A percentile compares a stretch with the other conserved stretches of the same genome.
Conservation (phyloP, 2,888 invertebrate species). For the Gerris lacustris region DNA sequence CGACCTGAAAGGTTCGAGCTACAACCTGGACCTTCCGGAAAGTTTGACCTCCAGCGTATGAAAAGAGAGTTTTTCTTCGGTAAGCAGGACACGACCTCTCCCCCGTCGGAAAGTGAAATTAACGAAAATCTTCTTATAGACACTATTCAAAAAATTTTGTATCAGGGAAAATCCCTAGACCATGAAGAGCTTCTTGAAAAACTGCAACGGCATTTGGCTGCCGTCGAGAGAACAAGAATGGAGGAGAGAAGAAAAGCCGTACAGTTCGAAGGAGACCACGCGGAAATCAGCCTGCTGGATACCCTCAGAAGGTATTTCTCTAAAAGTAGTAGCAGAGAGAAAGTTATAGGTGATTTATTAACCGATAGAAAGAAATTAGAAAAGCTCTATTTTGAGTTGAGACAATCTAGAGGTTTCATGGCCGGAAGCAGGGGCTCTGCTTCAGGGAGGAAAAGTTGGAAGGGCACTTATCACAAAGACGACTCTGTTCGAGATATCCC, state of each 20-base stretch:
- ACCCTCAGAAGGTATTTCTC: constrained; percentile 55
- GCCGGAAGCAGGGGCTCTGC: constrained; percentile 32
- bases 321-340: constrained; percentile 51
- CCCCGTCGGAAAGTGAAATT: constrained; percentile 32
- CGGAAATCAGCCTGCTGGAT: constrained; percentile 50
- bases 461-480: constrained; percentile 26
- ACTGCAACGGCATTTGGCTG: constrained; percentile 47
- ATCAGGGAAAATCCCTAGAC: constrained; percentile 36
- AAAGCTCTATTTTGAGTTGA: constrained; percentile 57
- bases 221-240: constrained; percentile 31
- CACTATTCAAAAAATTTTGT: constrained; percentile 55
- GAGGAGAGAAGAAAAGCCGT: constrained; percentile 15
- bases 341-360: constrained; percentile 57
- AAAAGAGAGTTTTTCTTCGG: constrained; percentile 53
- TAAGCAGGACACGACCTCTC: neutral
- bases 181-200: constrained; percentile 53
- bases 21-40: constrained; percentile 46
- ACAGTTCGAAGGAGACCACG: constrained; percentile 35
- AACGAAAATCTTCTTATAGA: constrained; percentile 49
- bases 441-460: constrained; percentile 19
- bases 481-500: neutral
- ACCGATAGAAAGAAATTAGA: constrained; percentile 61
- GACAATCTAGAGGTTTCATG: constrained; percentile 50
- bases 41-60: constrained; percentile 55
- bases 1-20: constrained; percentile 31